Base-by-base conservation (phyloP, 2,888 invertebrate genomes). In the Caradrina clavipalpis region DNA sequence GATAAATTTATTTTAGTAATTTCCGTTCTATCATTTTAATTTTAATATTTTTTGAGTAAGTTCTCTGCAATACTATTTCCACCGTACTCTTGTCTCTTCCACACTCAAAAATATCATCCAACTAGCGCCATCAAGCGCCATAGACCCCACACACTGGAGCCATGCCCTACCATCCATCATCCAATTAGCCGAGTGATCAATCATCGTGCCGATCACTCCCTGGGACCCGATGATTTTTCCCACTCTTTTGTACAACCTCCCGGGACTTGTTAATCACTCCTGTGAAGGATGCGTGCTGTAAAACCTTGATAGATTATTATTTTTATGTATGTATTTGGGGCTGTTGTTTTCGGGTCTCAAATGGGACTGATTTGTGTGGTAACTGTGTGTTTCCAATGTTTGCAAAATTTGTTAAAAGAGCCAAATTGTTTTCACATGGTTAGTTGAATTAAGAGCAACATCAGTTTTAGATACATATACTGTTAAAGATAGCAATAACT, bases 151-250 rank as follows among this genome's bases (percentile, higher is more conserved):
- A 70, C 69, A 73, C 67, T 73, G 68, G 77, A 70, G 59, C 61
- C 67, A 67, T 67, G 76, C 70, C 60, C 78, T 63, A 15, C 96
- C 97, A 97, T 97, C 97, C 97, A 97, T 97, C 97, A 97, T 96
- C 97, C 97, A 97, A 97, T 97, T 97, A 97, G 97, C 93, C 83
- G 87, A 87, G 90, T 96, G 97, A 97, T 97, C 97, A 97, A 97
- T 97, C 97, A 97, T 97, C 96, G 94, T 90, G 84, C 91, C 92
- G 94, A 95, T 95, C 94, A 94, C 95, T 94, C 95, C 95, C 95
- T 86, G 82, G 93, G 91, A 90, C 90, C 88, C 91, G 90, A 94
- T 93, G 91, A 93, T 93, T 95, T 94, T 95, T 94, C 89, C 89
- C 90, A 92, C 91, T 92, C 90, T 92, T 90, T 87, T 85, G 83